phyloP scores from a whole-genome alignment of 1,140 invertebrate species.

The Mycetomoellerius zeteki region DNA sequence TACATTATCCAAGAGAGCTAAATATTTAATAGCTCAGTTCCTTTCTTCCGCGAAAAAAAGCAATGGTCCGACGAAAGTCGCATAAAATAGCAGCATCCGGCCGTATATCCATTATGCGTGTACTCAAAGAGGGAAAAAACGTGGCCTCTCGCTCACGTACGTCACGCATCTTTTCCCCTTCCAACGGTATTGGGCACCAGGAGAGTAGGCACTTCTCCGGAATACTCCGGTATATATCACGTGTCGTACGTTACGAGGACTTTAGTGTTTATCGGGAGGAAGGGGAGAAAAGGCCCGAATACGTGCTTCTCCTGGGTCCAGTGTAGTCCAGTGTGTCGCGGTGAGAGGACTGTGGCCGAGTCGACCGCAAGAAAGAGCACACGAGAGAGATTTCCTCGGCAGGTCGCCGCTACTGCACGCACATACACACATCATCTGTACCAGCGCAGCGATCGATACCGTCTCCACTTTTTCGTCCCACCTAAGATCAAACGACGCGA shows the following conservation, averaged over 20 bases:
- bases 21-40: constrained; percentile 30
- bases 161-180: constrained; percentile 56
- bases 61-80: constrained; percentile 44
- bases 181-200: background rate
- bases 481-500: constrained; percentile 34
- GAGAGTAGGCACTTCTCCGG: constrained; percentile 43
- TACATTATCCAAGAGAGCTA: background rate
- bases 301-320: constrained; percentile 69
- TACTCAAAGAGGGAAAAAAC: constrained; percentile 39
- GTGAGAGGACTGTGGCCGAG: constrained; percentile 67
- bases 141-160: constrained; percentile 56
- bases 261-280: constrained; percentile 80
- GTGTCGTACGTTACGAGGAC: constrained; percentile 69
- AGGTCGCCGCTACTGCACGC: background rate
- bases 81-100: constrained; percentile 39
- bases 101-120: background rate
- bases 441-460: background rate
- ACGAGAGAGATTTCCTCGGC: background rate
- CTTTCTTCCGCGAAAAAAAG: constrained; percentile 47
- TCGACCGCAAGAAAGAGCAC: constrained; percentile 7
- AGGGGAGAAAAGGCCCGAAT: constrained; percentile 78
- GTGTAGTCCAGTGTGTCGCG: no score
- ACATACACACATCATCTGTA: background rate
- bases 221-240: constrained; percentile 66
- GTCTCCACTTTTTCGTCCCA: background rate